Evolutionary conservation across 2,888 invertebrate species (phyloP).

Genomic region (Phragmatobia fuliginosa): DNA sequence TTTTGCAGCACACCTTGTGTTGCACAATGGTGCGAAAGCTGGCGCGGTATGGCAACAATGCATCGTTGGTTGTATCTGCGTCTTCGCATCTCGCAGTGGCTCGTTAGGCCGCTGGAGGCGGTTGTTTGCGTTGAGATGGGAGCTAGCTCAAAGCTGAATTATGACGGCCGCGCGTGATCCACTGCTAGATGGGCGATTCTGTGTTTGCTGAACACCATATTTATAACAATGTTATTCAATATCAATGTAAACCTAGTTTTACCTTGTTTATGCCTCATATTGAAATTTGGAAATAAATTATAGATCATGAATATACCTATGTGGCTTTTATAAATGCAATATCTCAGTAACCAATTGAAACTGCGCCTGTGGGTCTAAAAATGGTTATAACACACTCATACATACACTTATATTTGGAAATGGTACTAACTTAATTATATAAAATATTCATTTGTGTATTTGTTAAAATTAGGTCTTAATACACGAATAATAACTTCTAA

Average conservation of each 20-base stretch:
- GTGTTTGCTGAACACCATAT: slow-evolving; percentile 27
- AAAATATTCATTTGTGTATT: background rate
- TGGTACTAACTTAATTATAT: too few species aligned
- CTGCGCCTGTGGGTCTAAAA: background rate
- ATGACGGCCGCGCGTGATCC: slow-evolving; percentile 63
- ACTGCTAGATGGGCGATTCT: slow-evolving; percentile 53
- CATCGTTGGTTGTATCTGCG: slow-evolving; percentile 78
- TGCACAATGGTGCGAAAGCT: slow-evolving; percentile 86
- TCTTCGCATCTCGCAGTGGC: slow-evolving; percentile 82
- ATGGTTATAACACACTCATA: background rate
- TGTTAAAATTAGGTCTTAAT: too few species aligned
- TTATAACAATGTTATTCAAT: slow-evolving; percentile 34
- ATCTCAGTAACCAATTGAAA: too few species aligned
- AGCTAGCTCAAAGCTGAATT: slow-evolving; percentile 65
- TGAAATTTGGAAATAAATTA: background rate
- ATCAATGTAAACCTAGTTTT: slow-evolving; percentile 29
- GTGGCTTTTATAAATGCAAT: too few species aligned
- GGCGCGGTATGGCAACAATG: slow-evolving; percentile 83
- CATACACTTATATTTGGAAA: too few species aligned
- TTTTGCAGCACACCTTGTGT: slow-evolving; percentile 72
- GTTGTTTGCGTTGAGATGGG: slow-evolving; percentile 73
- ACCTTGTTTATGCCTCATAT: background rate
- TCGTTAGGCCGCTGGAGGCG: slow-evolving; percentile 81
- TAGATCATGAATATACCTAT: too few species aligned
- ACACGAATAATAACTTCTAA: background rate